Base-by-base conservation (phyloP, 2,797 vertebrate species). In the Coluber constrictor region DNA sequence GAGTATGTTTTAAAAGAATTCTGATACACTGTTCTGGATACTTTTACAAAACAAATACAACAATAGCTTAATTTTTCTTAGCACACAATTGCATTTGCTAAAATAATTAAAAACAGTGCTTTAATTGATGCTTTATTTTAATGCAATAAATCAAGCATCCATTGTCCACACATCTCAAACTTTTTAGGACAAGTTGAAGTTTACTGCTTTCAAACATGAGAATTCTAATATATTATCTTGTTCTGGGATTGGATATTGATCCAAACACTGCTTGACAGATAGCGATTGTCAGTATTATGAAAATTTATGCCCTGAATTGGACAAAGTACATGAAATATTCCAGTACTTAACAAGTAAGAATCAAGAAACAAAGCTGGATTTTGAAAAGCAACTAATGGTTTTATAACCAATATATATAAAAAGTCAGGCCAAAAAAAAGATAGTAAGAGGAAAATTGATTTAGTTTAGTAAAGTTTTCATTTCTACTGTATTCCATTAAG, bases 1-100 rank as follows among this genome's bases (percentile, higher is more conserved):
- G 96, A 96, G 96, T 96, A 96, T 97, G 96, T 97, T 98, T 98
- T 97, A 97, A 97, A 96, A 96, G 97, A 97, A 98, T 97, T 97
- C 96, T 97, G 97, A 98, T 98, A 97, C 37, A 89, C 96, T 97
- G 95, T 20, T 97, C 96, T 95, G 94, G 95, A 97, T 97, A 97
- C 96, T 97, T 97, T 92, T 94, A n/a, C 87, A 93, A 86, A 91
- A 25, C 32, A 91, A 93, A 93, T 70, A 86, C 16, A 88, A 92
- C 93, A 92, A 91, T 25, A 91, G 63, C 29, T 93, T 92, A 90
- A 74, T 94, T 95, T 79, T 93, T 91, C 90, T 91, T 89, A 83
- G 94, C 12, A 87, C 55, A 83, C 32, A 54, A 94, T 92, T 90
- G 87, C 6, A 70, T 63, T 61, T 94, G 70, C 55, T 54, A 13